Base-by-base conservation (phyloP, 2,888 invertebrate species). In the Diarsia brunnea region DNA sequence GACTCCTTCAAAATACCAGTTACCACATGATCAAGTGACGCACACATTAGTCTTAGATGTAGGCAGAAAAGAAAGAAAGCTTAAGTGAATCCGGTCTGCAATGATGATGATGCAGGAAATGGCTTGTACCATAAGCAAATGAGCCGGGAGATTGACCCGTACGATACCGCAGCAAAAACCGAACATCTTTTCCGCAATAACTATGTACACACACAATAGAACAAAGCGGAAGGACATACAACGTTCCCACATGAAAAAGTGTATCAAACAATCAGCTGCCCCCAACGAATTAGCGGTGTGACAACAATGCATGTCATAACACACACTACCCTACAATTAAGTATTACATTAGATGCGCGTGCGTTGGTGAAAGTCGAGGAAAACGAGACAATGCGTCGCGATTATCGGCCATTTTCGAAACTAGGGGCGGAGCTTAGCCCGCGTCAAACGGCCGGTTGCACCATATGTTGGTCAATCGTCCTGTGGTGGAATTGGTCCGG, bases 321-420 rank as follows among this genome's bases (percentile, higher is more conserved):
- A 88, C 53, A 78, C 69, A 67, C 53, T 71, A 63, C 75, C 60
- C 75, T 64, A 82, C 82, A 93, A 93, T 92, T 91, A 92, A 86
- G 87, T 91, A 88, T 91, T 91, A 90, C 91, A 91, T 89, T 91
- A 89, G 88, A 90, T 86, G 87, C 84, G 83, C 85, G 84, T 87
- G 76, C 70, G 49, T 8, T 49, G 73, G 91, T 89, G 93, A 92
- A 93, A 94, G 93, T 86, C 69, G 78, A 89, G 89, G 92, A 91
- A 93, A 92, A 91, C 82, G 68, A 91, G 84, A 92, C 92, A 93
- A 91, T 91, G 88, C 84, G 74, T 83, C 70, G 78, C 70, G 74
- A 86, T 88, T 89, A 91, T 90, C 88, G 88, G 88, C 55, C 89
- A 90, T 93, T 93, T 92, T 93, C 89, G 90, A 91, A 93, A 93